These are phyloP conservation scores for Hyles euphorbiae DNA, from an alignment of 1,140 invertebrate species.

Conservation along the genomic window DNA sequence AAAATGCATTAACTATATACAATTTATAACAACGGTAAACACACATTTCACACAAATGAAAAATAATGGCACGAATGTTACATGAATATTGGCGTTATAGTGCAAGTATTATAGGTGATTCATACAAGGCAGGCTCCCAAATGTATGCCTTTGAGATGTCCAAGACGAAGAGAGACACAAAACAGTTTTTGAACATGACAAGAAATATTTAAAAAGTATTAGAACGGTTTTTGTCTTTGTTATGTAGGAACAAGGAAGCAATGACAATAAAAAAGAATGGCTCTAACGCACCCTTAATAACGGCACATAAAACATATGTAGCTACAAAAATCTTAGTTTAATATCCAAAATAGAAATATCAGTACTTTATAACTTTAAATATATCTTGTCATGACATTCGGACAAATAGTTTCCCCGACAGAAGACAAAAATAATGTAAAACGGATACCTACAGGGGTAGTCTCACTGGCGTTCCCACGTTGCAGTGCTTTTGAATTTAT, in stretches of 20 bases:
- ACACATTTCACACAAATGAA: conserved; percentile 5
- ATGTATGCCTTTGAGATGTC: too few species aligned
- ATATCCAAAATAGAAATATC: too few species aligned
- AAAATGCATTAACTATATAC: conserved; percentile 1
- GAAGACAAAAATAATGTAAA: conserved; percentile 38
- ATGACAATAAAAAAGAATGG: too few species aligned
- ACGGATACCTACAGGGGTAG: conserved; percentile 77
- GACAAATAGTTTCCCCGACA: conserved; percentile 12
- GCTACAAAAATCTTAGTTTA: too few species aligned
- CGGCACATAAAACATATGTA: too few species aligned
- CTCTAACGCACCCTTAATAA: too few species aligned
- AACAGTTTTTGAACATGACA: too few species aligned
- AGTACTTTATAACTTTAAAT: not conserved
- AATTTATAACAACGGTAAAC: not conserved
- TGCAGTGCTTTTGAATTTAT: conserved; percentile 55
- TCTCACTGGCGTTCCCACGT: conserved; percentile 65
- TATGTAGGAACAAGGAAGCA: too few species aligned
- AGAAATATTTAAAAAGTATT: too few species aligned
- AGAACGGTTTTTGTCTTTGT: too few species aligned
- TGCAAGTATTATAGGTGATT: not conserved
- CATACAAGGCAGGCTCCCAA: too few species aligned
- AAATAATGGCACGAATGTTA: conserved; percentile 8
- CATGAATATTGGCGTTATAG: conserved; percentile 4
- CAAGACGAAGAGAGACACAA: too few species aligned
- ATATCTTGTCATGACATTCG: not conserved